Base-by-base conservation (phyloP, 2,888 invertebrate species). In the Leucozona laternaria region DNA sequence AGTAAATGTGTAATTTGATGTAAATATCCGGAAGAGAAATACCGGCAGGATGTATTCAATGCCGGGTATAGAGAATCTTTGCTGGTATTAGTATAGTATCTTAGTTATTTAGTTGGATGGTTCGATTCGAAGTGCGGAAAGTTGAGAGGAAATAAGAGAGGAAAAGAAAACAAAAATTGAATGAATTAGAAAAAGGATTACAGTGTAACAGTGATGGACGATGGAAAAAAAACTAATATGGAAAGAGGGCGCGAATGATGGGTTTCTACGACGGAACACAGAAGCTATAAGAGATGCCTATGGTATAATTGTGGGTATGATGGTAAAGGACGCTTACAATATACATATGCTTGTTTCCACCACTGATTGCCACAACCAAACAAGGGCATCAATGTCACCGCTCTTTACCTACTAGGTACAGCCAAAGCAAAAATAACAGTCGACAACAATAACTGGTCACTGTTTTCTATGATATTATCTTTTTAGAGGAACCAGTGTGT, bases 11-110 rank as follows among this genome's bases (percentile, higher is more conserved):
- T 85, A 73, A 81, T 77, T 62, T 58, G 43, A 81, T 86, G 82
- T 86, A 82, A 86, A 82, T 75, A 86, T 71, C 82, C 68, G 78
- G 70, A 77, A 86, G 77, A 75, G 85, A 80, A 76, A 62, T 53
- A 71, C 48, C 62, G 62, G 22, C 68, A 73, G 68, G 77, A 78
- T 64, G 55, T 58, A 70, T 75, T 79, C 64, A 79, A 79, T 79
- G 31, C 75, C 53, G 78, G 78, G 60, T 62, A 58, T 64, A 45
- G 17, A 48, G 68, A 53, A 48, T 70, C 60, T 13, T 43, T 70
- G 53, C 17, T 73, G 43, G 64, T 31, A 55, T 68, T 55, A 25
- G 37, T 53, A n/a, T 11, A 45, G 50, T 55, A 68, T 8, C 53
- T 53, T 53, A 15, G 68, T 71, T 79, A 53, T 76, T 72, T 48